These are phyloP conservation scores for Thaumetopoea pityocampa DNA, from an alignment of 1,140 invertebrate species.

Conservation along the genomic window DNA sequence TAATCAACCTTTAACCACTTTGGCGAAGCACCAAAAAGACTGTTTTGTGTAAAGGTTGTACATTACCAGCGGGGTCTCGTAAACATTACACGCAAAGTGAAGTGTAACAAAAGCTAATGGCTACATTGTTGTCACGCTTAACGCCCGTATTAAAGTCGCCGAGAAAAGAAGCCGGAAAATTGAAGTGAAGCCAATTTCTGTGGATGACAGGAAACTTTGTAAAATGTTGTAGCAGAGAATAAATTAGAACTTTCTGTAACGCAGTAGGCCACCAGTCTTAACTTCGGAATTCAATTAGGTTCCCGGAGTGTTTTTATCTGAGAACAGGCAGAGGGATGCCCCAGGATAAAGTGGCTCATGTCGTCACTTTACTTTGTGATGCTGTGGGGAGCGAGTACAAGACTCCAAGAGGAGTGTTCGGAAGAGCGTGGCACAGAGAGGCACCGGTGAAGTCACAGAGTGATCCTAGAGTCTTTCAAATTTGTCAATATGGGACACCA, in stretches of 20 bases:
- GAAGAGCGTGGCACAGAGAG: too few relatives aligned
- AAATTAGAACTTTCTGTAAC: slow-evolving; percentile 26
- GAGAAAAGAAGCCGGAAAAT: slow-evolving; percentile 22
- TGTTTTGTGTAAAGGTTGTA: slow-evolving; percentile 9
- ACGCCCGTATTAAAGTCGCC: slow-evolving; percentile 14
- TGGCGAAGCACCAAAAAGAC: slow-evolving; percentile 14
- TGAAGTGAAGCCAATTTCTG: slow-evolving; percentile 32
- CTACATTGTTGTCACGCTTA: slow-evolving; percentile 19
- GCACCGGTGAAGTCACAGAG: too few relatives aligned
- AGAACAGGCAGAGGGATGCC: too few relatives aligned
- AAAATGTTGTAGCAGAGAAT: slow-evolving; percentile 32
- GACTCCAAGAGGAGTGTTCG: too few relatives aligned
- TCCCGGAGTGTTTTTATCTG: neutral
- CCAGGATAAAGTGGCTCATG: too few relatives aligned
- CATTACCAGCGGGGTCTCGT: slow-evolving; percentile 8
- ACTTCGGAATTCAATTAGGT: slow-evolving; percentile 28
- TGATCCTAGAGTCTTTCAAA: too few relatives aligned
- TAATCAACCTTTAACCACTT: slow-evolving; percentile 11
- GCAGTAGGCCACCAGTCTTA: slow-evolving; percentile 14
- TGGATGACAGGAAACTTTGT: slow-evolving; percentile 29
- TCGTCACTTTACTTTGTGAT: too few relatives aligned
- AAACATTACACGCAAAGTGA: slow-evolving; percentile 11
- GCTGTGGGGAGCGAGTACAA: too few relatives aligned
- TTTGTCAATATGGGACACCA: too few relatives aligned
- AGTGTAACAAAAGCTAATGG: slow-evolving; percentile 12